A percentile compares a stretch with the other conserved stretches of the same genome.
Evolutionary conservation across 2,888 invertebrate genomes (phyloP).

Genomic region (Ellobium chinense): DNA sequence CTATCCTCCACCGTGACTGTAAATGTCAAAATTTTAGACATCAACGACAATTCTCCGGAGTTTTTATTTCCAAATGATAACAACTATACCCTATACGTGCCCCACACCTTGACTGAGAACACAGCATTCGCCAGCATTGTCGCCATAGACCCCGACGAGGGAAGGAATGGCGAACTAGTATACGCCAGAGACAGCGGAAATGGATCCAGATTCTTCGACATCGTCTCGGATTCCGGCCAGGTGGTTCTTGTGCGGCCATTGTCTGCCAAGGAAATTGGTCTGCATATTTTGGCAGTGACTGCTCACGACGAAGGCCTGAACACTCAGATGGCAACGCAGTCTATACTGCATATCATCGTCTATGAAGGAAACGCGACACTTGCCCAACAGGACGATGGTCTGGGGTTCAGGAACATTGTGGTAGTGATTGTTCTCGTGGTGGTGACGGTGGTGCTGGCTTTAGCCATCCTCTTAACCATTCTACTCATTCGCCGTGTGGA

Average conservation of each 20-base stretch:
- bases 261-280: conserved; percentile 40
- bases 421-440: conserved; percentile 59
- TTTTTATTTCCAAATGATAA: conserved; percentile 56
- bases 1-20: conserved; percentile 44
- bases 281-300: conserved; percentile 39
- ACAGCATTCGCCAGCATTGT: conserved; percentile 35
- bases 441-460: conserved; percentile 56
- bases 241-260: conserved; percentile 42
- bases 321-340: conserved; percentile 43
- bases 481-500: conserved; percentile 54
- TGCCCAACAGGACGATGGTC: background rate
- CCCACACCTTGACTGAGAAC: conserved; percentile 48
- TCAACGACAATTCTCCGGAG: conserved; percentile 65
- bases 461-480: conserved; percentile 56
- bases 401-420: conserved; percentile 52
- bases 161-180: conserved; percentile 41
- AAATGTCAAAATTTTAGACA: conserved; percentile 58
- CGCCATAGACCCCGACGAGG: conserved; percentile 46
- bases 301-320: conserved; percentile 46
- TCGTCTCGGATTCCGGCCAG: conserved; percentile 43
- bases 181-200: conserved; percentile 46
- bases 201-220: conserved; percentile 47
- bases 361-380: conserved; percentile 48
- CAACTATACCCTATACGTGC: conserved; percentile 58
- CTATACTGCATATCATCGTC: conserved; percentile 51